These are phyloP conservation scores for Pandemis corylana DNA, from an alignment of 2,888 invertebrate genomes.

Conservation along the genomic window DNA sequence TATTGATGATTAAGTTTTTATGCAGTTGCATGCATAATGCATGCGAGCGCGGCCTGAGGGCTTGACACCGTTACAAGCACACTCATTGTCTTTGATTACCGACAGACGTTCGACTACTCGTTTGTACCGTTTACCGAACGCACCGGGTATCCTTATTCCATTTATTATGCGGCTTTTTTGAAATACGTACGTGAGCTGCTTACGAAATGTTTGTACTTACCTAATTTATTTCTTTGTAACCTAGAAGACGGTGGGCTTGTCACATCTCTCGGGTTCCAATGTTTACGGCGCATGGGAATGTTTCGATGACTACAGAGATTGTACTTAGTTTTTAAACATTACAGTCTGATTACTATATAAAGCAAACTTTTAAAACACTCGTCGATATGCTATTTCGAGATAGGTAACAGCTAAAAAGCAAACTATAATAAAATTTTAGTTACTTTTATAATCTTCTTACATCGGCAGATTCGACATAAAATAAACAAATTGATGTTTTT, in stretches of 20 bases:
- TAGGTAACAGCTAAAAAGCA: neutral
- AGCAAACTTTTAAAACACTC: neutral
- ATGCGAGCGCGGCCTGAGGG: conserved; percentile 60
- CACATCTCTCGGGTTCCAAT: neutral
- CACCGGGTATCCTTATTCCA: conserved; percentile 71
- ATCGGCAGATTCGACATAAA: conserved; percentile 18
- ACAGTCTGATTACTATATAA: neutral
- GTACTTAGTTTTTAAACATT: neutral
- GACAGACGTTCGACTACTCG: conserved; percentile 39
- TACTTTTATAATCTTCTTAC: conserved; percentile 26
- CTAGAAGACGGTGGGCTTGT: conserved; percentile 7
- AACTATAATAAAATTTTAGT: conserved; percentile 27
- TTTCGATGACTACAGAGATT: neutral
- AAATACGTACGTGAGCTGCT: conserved; percentile 54
- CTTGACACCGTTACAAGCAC: conserved; percentile 68
- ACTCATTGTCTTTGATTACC: conserved; percentile 44
- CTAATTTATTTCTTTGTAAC: neutral
- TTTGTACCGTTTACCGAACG: conserved; percentile 74
- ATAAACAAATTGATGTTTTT: conserved; percentile 30
- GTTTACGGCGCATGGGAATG: neutral
- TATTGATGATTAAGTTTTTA: conserved; percentile 66
- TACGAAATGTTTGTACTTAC: conserved; percentile 42
- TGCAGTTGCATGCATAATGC: conserved; percentile 68
- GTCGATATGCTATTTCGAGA: neutral
- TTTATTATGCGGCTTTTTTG: conserved; percentile 74